Base-by-base conservation (phyloP, 2,113 vertebrate genomes). In the Nyctibius bracteatus region DNA sequence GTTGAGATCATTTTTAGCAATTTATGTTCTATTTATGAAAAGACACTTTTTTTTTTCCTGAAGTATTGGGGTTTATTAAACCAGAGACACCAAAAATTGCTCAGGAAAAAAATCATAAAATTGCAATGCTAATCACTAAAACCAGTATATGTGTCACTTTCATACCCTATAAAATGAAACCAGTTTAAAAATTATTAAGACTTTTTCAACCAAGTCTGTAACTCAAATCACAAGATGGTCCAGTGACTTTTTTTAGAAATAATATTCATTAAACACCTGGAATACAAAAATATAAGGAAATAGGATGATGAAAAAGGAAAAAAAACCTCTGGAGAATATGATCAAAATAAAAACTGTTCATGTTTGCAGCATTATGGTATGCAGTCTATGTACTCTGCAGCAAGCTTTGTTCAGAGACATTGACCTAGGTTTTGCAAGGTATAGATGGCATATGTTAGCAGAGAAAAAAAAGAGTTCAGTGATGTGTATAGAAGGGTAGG, bases 401-500 rank as follows among this genome's bases (percentile, higher is more conserved):
- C 30, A 43, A 5, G 44, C 30, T 80, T 62, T 88, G 41, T 90
- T 54, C 7, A 9, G 52, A 83, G 59, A 52, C 63, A 7, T 4
- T 86, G 90, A 49, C 78, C 46, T 33, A 35, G 82, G 92, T 96
- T 93, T 78, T 81, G 81, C 44, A 65, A 74, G 77, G 17, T 92
- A 25, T 47, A 81, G 77, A 11, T 83, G 66, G 14, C 51, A 12
- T 19, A 12, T 19, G 17, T 66, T 87, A 93, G 37, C 39, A 92
- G 41, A 63, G 46, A 22, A 9, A 1, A 67, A 66, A 70, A 66
- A 67, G 16, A 8, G 7, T 35, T 94, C 70, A 90, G 73, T 75
- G 35, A 33, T 33, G 49, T 55, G 58, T 65, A 17, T 18, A 43
- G 41, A 65, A 85, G 37, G 37, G n/a, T 80, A 12, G 49, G 17